phyloP scores from a whole-genome alignment of 1,140 invertebrate genomes.

The Asobara japonica region DNA sequence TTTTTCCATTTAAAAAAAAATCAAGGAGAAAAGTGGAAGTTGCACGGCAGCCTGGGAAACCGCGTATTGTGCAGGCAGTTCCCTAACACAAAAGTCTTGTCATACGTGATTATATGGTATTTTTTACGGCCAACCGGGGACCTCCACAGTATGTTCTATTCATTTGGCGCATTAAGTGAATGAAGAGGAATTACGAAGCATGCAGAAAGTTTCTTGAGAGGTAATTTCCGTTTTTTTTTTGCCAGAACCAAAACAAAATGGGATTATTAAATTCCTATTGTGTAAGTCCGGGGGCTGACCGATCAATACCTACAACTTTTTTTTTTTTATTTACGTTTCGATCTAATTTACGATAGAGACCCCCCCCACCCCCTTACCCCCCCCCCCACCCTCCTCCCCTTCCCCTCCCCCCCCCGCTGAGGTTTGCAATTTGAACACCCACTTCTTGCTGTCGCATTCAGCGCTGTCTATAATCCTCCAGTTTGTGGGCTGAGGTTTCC shows the following conservation, averaged over 20 bases:
- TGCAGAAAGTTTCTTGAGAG: neutral
- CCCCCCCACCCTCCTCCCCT: no score
- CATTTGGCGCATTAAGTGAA: neutral
- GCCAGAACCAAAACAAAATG: neutral
- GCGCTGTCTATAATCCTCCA: no score
- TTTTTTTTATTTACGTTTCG: no score
- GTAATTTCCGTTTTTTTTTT: neutral
- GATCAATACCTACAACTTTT: no score
- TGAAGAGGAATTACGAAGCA: neutral
- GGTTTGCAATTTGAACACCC: no score
- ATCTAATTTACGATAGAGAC: no score
- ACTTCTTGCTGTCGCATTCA: no score
- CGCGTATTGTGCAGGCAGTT: neutral
- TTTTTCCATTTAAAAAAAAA: slow-evolving; percentile 14
- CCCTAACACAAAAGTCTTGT: neutral
- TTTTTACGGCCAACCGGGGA: neutral
- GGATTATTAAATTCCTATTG: no score
- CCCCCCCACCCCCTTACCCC: no score
- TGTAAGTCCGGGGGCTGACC: no score
- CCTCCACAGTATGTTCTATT: neutral
- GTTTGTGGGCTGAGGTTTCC: no score
- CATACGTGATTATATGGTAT: neutral
- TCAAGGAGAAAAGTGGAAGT: slow-evolving; percentile 17
- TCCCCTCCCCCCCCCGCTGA: no score
- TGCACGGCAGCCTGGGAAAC: neutral